Evolutionary conservation across 2,797 vertebrate species (phyloP).

Genomic region (Pitangus sulphuratus): DNA sequence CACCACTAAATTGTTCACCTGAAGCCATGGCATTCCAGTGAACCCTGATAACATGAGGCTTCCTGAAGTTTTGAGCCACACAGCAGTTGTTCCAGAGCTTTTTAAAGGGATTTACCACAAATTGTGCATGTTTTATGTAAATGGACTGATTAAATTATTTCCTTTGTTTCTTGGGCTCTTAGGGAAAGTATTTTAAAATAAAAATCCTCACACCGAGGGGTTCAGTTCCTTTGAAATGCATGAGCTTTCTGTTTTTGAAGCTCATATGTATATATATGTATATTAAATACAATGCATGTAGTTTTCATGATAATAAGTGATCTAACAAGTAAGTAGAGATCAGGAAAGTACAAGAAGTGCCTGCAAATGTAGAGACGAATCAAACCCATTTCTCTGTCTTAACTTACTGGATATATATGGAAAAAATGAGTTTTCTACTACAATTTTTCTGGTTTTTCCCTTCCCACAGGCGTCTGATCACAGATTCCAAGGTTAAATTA

Average conservation of each 20-base stretch:
- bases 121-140: neutral
- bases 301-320: neutral
- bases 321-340: neutral
- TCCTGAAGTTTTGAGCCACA: neutral
- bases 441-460: slow-evolving; percentile 43
- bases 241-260: neutral
- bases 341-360: neutral
- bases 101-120: neutral
- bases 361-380: neutral
- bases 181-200: neutral
- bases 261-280: neutral
- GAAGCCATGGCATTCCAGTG: neutral
- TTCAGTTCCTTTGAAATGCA: neutral
- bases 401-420: neutral
- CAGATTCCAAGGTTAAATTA: slow-evolving; percentile 99
- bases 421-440: neutral
- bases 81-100: neutral
- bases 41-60: neutral
- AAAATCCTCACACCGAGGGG: neutral
- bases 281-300: neutral
- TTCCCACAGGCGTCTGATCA: slow-evolving; percentile 93
- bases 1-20: neutral
- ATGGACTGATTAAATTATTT: neutral
- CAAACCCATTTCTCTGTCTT: neutral
- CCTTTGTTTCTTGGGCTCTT: neutral